Conservation (phyloP, 2,888 invertebrate genomes). For the Pheosia tremula region DNA sequence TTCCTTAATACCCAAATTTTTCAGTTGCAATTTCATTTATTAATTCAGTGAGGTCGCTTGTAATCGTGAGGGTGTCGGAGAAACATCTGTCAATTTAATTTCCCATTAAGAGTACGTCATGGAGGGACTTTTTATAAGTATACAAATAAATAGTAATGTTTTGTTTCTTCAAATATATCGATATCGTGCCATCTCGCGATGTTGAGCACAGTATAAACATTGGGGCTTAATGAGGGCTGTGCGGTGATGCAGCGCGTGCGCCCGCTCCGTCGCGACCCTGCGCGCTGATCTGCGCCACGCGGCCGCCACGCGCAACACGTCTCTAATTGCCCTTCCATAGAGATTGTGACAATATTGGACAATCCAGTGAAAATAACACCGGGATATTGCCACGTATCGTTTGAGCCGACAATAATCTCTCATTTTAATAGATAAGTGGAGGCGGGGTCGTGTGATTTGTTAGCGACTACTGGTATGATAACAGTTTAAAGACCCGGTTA, state of each 20-base stretch:
- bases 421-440: slow-evolving; percentile 83
- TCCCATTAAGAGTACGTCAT: slow-evolving; percentile 9
- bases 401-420: slow-evolving; percentile 79
- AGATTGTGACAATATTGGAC: slow-evolving; percentile 82
- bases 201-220: slow-evolving; percentile 71
- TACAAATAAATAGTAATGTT: slow-evolving; percentile 8
- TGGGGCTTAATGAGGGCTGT: slow-evolving; percentile 61
- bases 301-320: slow-evolving; percentile 77
- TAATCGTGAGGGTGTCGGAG: slow-evolving; percentile 48
- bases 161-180: slow-evolving; percentile 62
- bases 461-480: slow-evolving; percentile 44
- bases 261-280: slow-evolving; percentile 35
- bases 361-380: slow-evolving; percentile 83
- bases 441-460: slow-evolving; percentile 79
- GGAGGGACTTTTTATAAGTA: not conserved
- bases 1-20: slow-evolving; percentile 71
- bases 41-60: slow-evolving; percentile 60
- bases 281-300: slow-evolving; percentile 59
- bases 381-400: slow-evolving; percentile 60
- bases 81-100: slow-evolving; percentile 49
- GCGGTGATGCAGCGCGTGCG: slow-evolving; percentile 53
- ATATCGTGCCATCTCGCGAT: slow-evolving; percentile 52
- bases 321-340: slow-evolving; percentile 81
- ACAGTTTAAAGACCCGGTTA: slow-evolving; percentile 29
- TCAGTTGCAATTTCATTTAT: slow-evolving; percentile 74